Base-by-base conservation (phyloP, 2,113 vertebrate species). In the Dunckerocampus dactyliophorus region DNA sequence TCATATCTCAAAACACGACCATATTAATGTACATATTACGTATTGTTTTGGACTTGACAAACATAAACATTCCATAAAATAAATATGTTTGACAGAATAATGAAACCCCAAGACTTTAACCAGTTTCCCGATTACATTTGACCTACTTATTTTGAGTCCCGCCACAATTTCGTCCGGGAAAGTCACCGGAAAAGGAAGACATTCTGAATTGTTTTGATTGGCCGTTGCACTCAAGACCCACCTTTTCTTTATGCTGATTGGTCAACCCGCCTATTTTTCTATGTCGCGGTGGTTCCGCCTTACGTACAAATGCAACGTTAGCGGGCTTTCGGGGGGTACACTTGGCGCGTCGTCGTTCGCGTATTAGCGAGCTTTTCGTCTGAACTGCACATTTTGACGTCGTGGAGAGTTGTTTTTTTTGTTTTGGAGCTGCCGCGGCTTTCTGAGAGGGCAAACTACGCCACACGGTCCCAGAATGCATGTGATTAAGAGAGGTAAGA, bases 401-500 rank as follows among this genome's bases (percentile, higher is more conserved):
- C 4, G 64, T 9, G 22, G 19, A 39, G 37, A 65, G 6, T 7
- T 11, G 42, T 1, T 11, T 19, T 16, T 28, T 28, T 28, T 28
- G n/a, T n/a, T n/a, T 20, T 50, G 17, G 34, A 12, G 58, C 49
- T 4, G 64, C 65, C 61, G 57, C 47, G 56, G 46, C 20, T 69
- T 47, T 50, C 47, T 39, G 13, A 3, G 37, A 37, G 34, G 34
- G 47, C 15, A 24, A 68, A 61, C 9, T 11, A 45, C 51, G 20
- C 3, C 28, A 49, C n/a, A 49, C 15, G 9, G 3, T 6, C 16
- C 37, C 51, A 88, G 46, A 52, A 98, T 96, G 95, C 92, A 96
- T 68, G 95, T 98, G 46, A 86, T 96, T 9, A 97, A 97, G 86
- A 79, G 95, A 88, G 95, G 95, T 97, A 82, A 86, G 90, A 47